Evolutionary conservation across 1,140 invertebrate species (phyloP).

Genomic region (Hypsibius dujardini): DNA sequence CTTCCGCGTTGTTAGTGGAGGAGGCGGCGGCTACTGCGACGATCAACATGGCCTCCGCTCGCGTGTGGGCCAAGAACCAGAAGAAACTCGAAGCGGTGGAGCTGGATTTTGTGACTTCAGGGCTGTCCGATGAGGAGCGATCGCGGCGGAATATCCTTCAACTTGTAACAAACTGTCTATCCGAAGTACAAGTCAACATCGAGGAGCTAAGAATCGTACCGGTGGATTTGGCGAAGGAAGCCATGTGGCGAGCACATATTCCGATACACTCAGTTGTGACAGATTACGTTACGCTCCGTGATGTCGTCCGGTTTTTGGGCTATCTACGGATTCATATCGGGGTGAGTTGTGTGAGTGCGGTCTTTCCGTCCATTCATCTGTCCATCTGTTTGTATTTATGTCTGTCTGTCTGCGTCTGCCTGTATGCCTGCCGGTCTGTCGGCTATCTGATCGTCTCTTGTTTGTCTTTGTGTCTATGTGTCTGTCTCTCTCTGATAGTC

Average conservation of each 20-base stretch:
- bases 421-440: not conserved
- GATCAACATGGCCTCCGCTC: not conserved
- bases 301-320: not conserved
- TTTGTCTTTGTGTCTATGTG: not conserved
- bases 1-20: not conserved
- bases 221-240: not conserved
- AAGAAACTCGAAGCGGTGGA: constrained; percentile 15
- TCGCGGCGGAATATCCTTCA: constrained; percentile 12
- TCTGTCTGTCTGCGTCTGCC: not conserved
- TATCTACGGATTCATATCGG: constrained; percentile 6
- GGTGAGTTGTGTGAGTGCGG: not conserved
- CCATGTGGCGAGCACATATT: not conserved
- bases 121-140: constrained; percentile 12
- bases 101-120: constrained; percentile 14
- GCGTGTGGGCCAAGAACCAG: constrained; percentile 13
- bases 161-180: not conserved
- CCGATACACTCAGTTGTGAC: too few relatives aligned
- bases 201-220: not conserved
- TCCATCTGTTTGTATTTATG: not conserved
- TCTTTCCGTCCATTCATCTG: not conserved
- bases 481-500: not conserved
- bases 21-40: not conserved
- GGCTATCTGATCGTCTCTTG: not conserved
- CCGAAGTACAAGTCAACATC: not conserved
- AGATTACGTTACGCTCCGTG: not conserved